Evolutionary conservation across 1,140 invertebrate genomes (phyloP).

Genomic region (Trichogramma pretiosum): DNA sequence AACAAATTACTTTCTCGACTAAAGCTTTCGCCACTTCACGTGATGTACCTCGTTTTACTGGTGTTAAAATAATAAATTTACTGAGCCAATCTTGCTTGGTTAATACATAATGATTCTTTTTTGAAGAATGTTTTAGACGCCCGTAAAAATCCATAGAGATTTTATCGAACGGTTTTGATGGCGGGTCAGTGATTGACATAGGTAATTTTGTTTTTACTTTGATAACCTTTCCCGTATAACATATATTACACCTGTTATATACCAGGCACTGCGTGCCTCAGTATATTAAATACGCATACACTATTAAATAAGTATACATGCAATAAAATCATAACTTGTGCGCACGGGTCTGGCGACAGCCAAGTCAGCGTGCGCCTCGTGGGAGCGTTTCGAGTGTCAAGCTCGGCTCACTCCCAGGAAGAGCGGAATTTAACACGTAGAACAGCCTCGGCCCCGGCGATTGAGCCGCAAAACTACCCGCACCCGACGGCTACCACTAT

Average conservation of each 20-base stretch:
- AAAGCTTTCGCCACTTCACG: background rate
- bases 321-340: too few relatives aligned
- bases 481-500: too few relatives aligned
- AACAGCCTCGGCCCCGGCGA: too few relatives aligned
- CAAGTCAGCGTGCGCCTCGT: too few relatives aligned
- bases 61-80: background rate
- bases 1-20: background rate
- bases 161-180: background rate
- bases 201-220: background rate
- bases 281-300: too few relatives aligned
- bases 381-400: too few relatives aligned
- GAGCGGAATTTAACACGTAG: too few relatives aligned
- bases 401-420: too few relatives aligned
- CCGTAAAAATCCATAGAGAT: slow-evolving; percentile 1
- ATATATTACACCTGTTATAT: background rate
- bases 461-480: too few relatives aligned
- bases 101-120: background rate
- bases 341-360: too few relatives aligned
- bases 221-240: background rate
- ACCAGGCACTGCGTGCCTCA: too few relatives aligned
- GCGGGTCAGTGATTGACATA: slow-evolving; percentile 2
- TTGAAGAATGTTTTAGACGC: background rate
- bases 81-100: background rate
- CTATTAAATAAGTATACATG: too few relatives aligned
- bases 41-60: background rate